Base-by-base conservation (phyloP, 2,113 vertebrate species). In the Leiothrix lutea region DNA sequence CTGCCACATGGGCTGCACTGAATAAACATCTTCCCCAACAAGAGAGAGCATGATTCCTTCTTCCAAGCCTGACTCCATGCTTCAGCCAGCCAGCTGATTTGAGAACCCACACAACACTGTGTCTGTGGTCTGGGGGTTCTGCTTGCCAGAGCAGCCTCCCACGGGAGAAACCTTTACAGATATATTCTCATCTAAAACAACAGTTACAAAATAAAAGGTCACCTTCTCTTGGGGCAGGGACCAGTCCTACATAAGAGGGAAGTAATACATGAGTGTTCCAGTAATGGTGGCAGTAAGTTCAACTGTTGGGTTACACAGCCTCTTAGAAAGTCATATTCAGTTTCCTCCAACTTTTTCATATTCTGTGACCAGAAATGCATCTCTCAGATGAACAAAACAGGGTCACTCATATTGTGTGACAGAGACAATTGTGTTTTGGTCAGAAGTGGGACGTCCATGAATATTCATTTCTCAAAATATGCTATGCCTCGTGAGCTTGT, bases 281-380 rank as follows among this genome's bases (percentile, higher is more conserved):
- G 23, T 33, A 50, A 22, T 13, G 8, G 15, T 67, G 29, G 36
- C 44, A 51, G 18, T 11, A 58, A 75, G 6, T 53, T 95, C 53
- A 80, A 5, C 12, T 67, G 7, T 24, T 35, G 38, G 16, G 14
- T 38, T 38, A 35, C 2, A 5, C 4, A 58, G 29, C 26, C 35
- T 45, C 29, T 74, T 53, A 66, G 66, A 61, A 74, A 42, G 9
- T 54, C 1, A 0, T 8, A 36, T 3, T 36, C 2, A 1, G 2
- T 75, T 71, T 90, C 22, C 25, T 83, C 6, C 21, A 80, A 18
- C 5, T 25, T 6, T 66, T 79, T 25, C 14, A 6, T 14, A 6
- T 64, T 56, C 44, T 35, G 24, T 69, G 21, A 44, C 22, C 21
- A 71, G 26, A 85, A 90, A 5, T 21, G 5, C 13, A 48, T 36